Evolutionary conservation across 2,797 vertebrate genomes (phyloP), one percentile per base, ranked within the genome.

Genomic region (Hydrocynus forskahlii): DNA sequence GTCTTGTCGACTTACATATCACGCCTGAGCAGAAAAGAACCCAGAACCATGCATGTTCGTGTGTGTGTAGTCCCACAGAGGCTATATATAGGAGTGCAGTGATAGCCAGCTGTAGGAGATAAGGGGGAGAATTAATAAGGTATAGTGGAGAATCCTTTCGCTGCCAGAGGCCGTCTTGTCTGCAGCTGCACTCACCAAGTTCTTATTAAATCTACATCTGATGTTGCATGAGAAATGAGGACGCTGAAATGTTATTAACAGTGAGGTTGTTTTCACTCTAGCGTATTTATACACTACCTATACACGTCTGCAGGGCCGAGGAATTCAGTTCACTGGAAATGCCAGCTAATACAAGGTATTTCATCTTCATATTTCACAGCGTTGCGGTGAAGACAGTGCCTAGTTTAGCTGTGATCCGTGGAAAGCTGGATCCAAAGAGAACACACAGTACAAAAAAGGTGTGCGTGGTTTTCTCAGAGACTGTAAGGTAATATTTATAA

Each of bases 61-160:
- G 92, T 92, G 91, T 92, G 92, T 94, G 90, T 91, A 92, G 92
- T 93, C 93, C 93, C 93, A 75, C 83, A 52, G 86, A 86, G 88
- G n/a, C 88, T 91, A 95, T 95, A 94, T 94, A 95, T 95, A 95
- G 94, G 89, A 84, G 87, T 92, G 90, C 92, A 94, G 93, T 94
- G 92, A 94, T 94, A 93, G 91, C 91, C 92, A 90, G 92, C 93
- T 92, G 86, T 86, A 92, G 92, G 93, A 95, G 91, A 94, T 92
- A 92, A 93, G 91, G 89, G 59, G 87, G 89, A 91, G 92, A 93
- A 93, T 93, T 93, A 94, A 94, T 94, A 94, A 94, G 91, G 87
- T 90, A 89, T 86, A 84, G 88, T 89, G 92, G 92, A 94, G 90
- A 92, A 92, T 92, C 93, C 87, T 87, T 83, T 8, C 88, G 83